Evolutionary conservation across 2,888 invertebrate genomes (phyloP).

Genomic region (Callimorpha dominula): DNA sequence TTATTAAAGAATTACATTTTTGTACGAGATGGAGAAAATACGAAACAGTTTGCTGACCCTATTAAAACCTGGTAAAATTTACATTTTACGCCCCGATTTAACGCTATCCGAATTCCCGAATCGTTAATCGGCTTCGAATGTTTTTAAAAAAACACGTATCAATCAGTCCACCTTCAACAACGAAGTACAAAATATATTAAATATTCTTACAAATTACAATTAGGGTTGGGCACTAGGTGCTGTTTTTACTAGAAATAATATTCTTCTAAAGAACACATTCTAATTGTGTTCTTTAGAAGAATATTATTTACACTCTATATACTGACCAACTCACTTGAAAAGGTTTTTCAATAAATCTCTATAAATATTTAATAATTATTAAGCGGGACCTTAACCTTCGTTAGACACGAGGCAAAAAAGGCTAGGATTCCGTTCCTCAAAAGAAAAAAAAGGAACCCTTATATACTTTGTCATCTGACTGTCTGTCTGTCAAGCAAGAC

Average conservation of each 20-base stretch:
- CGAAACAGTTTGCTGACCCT: not conserved
- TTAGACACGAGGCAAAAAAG: not conserved
- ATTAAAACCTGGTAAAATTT: conserved; percentile 5
- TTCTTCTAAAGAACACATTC: conserved; percentile 14
- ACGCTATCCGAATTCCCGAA: conserved; percentile 7
- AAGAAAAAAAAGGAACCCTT: too few species aligned
- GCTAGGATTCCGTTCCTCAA: too few species aligned
- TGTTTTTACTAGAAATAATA: conserved; percentile 8
- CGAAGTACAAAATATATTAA: not conserved
- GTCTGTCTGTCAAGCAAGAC: too few species aligned
- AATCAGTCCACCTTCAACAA: conserved; percentile 3
- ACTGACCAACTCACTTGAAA: conserved; percentile 5
- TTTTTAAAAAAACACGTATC: conserved; percentile 10
- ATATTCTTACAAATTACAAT: not conserved
- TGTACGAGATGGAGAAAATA: not conserved
- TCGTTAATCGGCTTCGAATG: conserved; percentile 4
- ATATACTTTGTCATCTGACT: too few species aligned
- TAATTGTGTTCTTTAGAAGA: too few species aligned
- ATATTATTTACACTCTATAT: not conserved
- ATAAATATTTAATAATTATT: conserved; percentile 20
- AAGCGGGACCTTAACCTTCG: conserved; percentile 34
- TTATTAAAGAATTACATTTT: not conserved
- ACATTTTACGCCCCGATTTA: conserved; percentile 1
- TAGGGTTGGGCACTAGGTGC: not conserved
- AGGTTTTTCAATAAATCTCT: conserved; percentile 31